phyloP scores from a whole-genome alignment of 2,888 invertebrate genomes.

The Catocala fraxini region DNA sequence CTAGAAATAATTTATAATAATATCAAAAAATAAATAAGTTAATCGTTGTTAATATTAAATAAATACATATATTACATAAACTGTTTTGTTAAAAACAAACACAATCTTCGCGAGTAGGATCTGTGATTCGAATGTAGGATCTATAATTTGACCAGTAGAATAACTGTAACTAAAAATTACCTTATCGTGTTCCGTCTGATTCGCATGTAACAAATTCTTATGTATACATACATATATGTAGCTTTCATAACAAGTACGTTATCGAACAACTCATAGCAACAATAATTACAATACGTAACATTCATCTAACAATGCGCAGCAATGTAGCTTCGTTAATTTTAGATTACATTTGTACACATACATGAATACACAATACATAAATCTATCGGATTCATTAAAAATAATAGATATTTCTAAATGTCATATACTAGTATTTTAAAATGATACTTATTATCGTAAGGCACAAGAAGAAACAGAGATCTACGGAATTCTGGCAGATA shows the following conservation, averaged over 20 bases:
- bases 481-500: slow-evolving; percentile 30
- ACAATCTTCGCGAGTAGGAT: too few species aligned
- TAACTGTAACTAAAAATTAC: neutral
- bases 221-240: slow-evolving; percentile 17
- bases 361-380: slow-evolving; percentile 14
- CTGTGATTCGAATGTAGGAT: too few species aligned
- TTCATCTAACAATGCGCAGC: slow-evolving; percentile 28
- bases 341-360: slow-evolving; percentile 27
- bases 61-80: too few species aligned
- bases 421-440: slow-evolving; percentile 29
- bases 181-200: slow-evolving; percentile 19
- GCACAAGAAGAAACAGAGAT: slow-evolving; percentile 2
- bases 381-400: slow-evolving; percentile 15
- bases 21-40: too few species aligned
- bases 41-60: too few species aligned
- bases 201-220: slow-evolving; percentile 16
- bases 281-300: slow-evolving; percentile 39
- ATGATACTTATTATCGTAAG: slow-evolving; percentile 38
- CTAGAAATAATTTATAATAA: too few species aligned
- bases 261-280: slow-evolving; percentile 28
- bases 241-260: slow-evolving; percentile 29
- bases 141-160: neutral
- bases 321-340: slow-evolving; percentile 38
- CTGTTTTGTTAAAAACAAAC: too few species aligned
- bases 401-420: slow-evolving; percentile 24